These are phyloP conservation scores for Coryphaenoides rupestris DNA, from an alignment of 2,113 vertebrate genomes.

Conservation along the genomic window DNA sequence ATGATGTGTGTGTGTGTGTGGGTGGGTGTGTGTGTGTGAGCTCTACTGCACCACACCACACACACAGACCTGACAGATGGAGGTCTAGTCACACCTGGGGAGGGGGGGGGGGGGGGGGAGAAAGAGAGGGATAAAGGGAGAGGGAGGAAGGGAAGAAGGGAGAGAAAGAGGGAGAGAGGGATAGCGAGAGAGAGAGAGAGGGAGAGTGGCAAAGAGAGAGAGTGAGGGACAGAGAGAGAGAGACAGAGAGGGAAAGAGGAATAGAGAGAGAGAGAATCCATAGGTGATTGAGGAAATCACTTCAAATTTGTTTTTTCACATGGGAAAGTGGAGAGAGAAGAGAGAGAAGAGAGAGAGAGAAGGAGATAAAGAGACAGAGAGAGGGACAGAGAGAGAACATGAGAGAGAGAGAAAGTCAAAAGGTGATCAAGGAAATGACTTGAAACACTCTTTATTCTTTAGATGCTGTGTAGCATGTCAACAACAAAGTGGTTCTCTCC, in stretches of 20 bases:
- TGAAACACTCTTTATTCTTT: no score
- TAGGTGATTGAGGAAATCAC: no score
- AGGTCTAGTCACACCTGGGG: constrained; percentile 9
- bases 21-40: no score
- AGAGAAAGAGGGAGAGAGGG: background rate
- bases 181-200: background rate
- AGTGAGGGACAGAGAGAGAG: background rate
- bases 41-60: constrained; percentile 20
- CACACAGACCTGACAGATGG: constrained; percentile 26
- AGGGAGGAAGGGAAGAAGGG: background rate
- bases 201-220: background rate
- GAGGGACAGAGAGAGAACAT: no score
- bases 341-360: background rate
- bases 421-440: no score
- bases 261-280: background rate
- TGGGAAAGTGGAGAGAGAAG: no score
- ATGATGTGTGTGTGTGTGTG: background rate
- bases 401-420: no score
- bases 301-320: no score
- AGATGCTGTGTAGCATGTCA: no score
- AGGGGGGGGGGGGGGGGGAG: background rate
- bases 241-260: background rate
- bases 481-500: no score
- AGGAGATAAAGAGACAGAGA: background rate
- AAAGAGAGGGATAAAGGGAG: background rate